Evolutionary conservation across 2,888 invertebrate species (phyloP).

Genomic region (Drosophila neonasuta): DNA sequence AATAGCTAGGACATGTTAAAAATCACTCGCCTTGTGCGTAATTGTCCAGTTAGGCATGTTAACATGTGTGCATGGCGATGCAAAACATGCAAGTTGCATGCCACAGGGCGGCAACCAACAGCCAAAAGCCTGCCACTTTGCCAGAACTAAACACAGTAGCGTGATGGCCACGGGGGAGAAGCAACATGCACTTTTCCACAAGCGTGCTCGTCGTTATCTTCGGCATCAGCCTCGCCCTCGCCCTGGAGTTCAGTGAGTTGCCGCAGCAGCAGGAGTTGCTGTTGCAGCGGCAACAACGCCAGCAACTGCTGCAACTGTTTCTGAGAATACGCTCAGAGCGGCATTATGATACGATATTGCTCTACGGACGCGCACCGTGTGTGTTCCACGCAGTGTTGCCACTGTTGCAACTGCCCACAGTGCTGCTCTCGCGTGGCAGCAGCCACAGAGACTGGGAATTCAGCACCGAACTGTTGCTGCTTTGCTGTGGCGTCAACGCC

Average conservation of each 20-base stretch:
- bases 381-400: slow-evolving; percentile 42
- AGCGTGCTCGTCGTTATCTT: neutral
- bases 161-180: slow-evolving; percentile 20
- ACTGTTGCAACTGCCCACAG: slow-evolving; percentile 25
- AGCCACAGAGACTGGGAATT: slow-evolving; percentile 47
- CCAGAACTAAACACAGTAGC: slow-evolving; percentile 37
- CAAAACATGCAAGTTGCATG: slow-evolving; percentile 44
- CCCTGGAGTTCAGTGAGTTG: slow-evolving; percentile 2
- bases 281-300: neutral
- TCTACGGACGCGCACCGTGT: slow-evolving; percentile 50
- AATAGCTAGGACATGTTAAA: slow-evolving; percentile 3
- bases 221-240: neutral
- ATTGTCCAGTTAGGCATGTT: slow-evolving; percentile 27
- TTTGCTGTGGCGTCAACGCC: slow-evolving; percentile 30
- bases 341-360: slow-evolving; percentile 35
- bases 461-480: slow-evolving; percentile 30
- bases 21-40: slow-evolving; percentile 28
- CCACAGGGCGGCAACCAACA: slow-evolving; percentile 1
- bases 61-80: slow-evolving; percentile 31
- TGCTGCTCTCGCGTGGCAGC: slow-evolving; percentile 34
- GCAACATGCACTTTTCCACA: slow-evolving; percentile 23
- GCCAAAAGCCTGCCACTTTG: slow-evolving; percentile 14
- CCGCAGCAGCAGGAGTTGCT: neutral
- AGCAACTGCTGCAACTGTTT: slow-evolving; percentile 27
- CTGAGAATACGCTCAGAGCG: slow-evolving; percentile 36